A percentile compares a stretch with the other conserved stretches of the same genome.
These are phyloP conservation scores for Nothobranchius furzeri DNA, from an alignment of 2,113 vertebrate species.

Conservation along the genomic window DNA sequence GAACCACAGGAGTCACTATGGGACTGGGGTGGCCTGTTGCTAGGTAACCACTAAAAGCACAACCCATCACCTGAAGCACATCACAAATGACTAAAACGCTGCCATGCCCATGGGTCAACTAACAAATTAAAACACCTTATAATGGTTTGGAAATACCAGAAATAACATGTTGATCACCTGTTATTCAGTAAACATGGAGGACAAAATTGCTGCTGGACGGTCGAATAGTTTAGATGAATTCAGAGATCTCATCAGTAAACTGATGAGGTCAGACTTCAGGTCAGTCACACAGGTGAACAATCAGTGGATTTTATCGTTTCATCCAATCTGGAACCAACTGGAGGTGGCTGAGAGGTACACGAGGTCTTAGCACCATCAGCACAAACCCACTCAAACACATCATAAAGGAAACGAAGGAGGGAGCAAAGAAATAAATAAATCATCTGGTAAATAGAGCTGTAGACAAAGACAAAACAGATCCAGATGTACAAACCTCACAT, in stretches of 20 bases:
- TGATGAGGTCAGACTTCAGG: background rate
- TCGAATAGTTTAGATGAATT: background rate
- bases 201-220: background rate
- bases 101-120: too few species aligned
- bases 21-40: background rate
- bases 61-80: background rate
- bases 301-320: background rate
- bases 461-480: slow-evolving; percentile 15
- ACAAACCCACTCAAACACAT: slow-evolving; percentile 1
- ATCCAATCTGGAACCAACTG: background rate
- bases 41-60: background rate
- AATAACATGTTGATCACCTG: background rate
- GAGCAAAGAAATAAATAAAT: background rate
- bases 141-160: too few species aligned
- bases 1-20: background rate
- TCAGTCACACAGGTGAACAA: background rate
- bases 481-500: slow-evolving; percentile 36
- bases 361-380: background rate
- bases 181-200: background rate
- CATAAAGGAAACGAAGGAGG: background rate
- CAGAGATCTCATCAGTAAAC: background rate
- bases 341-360: slow-evolving; percentile 1
- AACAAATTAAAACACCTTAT: background rate
- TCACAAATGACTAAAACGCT: too few species aligned
- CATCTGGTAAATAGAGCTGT: background rate